Evolutionary conservation across 2,113 vertebrate species (phyloP), one percentile per base, ranked within the genome.

Genomic region (Rallus limicola): DNA sequence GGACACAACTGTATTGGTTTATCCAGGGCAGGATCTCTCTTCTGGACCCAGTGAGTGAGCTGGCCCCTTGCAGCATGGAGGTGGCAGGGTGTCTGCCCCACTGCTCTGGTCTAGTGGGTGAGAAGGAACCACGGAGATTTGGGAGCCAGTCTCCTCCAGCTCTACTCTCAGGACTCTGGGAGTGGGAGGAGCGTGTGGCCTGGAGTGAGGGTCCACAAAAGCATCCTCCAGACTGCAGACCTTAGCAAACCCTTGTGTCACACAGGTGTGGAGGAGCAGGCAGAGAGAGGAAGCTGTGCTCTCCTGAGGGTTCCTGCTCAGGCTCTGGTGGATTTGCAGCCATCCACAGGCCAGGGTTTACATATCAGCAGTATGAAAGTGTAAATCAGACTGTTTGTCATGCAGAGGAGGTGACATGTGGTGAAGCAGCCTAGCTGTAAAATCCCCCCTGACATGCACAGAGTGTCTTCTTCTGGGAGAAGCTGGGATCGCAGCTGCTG

Each of bases 381-480:
- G 42, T 90, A 93, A 94, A 90, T 82, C 62, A 88, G 50, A 5
- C 38, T 26, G n/a, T 36, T 93, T 82, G 38, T 83, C 58, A 60
- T 89, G 83, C 93, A 69, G 72, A 71, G 56, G 64, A 86, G 38
- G 34, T 76, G 78, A 50, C 52, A 28, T 2, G 2, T 38, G 50
- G 21, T 13, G 38, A 76, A 79, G 58, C 82, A 88, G n/a, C 44
- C 58, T 38, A 72, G 58, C 74, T 82, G 53, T 79, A 82, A 93
- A 75, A 91, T 92, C 67, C 60, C 42, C 91, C 86, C 56, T 75
- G 74, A 86, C 58, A 53, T 12, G 44, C 81, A 87, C 62, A 84
- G 63, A 88, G 53, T 65, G 83, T 93, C 63, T 92, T 92, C 88
- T 93, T 59, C 93, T 89, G 81, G 81, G 83, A 86, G 78, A 90